Base-by-base conservation (phyloP, 2,113 vertebrate species). In the Hippocampus guttulatus region DNA sequence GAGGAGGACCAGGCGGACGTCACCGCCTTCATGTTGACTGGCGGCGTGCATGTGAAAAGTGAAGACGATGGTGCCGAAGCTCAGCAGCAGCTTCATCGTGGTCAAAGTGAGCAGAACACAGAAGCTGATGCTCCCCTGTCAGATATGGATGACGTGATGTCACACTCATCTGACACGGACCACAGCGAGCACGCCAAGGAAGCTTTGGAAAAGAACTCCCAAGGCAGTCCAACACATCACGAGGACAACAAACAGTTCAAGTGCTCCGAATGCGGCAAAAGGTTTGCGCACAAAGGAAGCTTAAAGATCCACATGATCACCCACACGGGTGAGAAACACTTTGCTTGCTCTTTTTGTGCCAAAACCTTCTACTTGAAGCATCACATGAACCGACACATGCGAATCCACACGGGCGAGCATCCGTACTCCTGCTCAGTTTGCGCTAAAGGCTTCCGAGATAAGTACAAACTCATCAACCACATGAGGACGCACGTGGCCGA, bases 291-390 rank as follows among this genome's bases (percentile, higher is more conserved):
- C 43, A 47, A 51, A 8, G 65, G 65, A 23, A n/a, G 38, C 11
- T 40, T 63, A 30, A 63, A 63, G 41, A 40, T 38, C 33, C 61
- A 63, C 61, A 63, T 63, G 61, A 40, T 38, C 33, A 63, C 33
- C 9, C 61, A 63, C 61, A 63, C 61, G 0, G 61, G 61, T 12
- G 61, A 63, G 61, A 63, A 63, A 63, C 61, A 38, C 10, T 63
- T 63, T 9, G 61, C 61, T 12, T 63, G 61, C 61, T n/a, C 61
- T 7, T 38, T 40, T 12, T 63, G 61, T 9, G 3, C 33, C 3
- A 55, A 55, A 55, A 55, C 52, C 21, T 55, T 55, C n/a, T 55
- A 55, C 21, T 55, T 55, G n/a, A 55, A 55, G 52, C 52, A 55
- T 55, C 52, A 55, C 52, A 55, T 55, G 52, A 55, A 55, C 52